Conservation (phyloP, 92 coral and sea anemone genomes). For the Bergia sp. region DNA sequence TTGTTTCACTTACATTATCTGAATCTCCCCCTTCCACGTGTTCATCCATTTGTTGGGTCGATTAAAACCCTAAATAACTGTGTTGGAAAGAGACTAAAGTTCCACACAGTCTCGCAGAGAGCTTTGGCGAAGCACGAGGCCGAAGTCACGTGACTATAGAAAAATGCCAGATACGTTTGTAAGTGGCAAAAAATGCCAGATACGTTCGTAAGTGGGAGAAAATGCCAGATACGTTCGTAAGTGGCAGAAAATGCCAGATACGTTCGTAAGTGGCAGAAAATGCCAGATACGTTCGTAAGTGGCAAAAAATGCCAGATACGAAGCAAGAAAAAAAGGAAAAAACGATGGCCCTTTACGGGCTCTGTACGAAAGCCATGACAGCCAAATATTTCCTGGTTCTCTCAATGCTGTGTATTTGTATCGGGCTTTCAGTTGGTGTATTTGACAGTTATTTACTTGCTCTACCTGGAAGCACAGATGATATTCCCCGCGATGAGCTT, state of each 20-base stretch:
- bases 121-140: slow-evolving; percentile 11
- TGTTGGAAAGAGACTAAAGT: slow-evolving; percentile 7
- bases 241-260: no score
- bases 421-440: slow-evolving; percentile 38
- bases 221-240: no score
- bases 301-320: no score
- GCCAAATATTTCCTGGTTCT: slow-evolving; percentile 24
- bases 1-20: slow-evolving; percentile 14
- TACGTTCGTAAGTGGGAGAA: no score
- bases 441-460: slow-evolving; percentile 48
- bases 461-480: slow-evolving; percentile 36
- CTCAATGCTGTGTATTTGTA: neutral
- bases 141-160: neutral
- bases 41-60: slow-evolving; percentile 1
- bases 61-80: slow-evolving; percentile 9
- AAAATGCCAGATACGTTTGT: neutral
- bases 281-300: no score
- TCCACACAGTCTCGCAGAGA: slow-evolving; percentile 10
- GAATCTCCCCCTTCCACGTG: slow-evolving; percentile 2
- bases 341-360: no score
- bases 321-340: no score
- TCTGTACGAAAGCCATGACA: neutral
- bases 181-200: no score
- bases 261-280: no score
- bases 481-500: slow-evolving; percentile 45